These are phyloP conservation scores for Phaethornis superciliosus DNA, from an alignment of 2,113 vertebrate species.

Conservation along the genomic window DNA sequence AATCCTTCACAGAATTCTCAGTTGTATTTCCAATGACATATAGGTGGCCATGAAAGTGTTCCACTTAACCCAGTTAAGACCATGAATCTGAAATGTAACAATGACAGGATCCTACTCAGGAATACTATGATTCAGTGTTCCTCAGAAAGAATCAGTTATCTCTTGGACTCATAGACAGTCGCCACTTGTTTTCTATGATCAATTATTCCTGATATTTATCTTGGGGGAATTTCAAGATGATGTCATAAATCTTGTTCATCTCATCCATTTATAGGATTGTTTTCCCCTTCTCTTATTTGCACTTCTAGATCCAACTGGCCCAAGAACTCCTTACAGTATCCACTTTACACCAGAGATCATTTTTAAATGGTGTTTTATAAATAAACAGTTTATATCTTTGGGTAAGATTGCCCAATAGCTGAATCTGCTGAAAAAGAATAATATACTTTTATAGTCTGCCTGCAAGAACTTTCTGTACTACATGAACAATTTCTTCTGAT, in stretches of 20 bases:
- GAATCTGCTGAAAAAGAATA: background rate
- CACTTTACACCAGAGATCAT: conserved; percentile 2
- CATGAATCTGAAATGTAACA: background rate
- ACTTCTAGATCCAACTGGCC: conserved; percentile 17
- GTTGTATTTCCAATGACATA: background rate
- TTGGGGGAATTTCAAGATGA: conserved; percentile 47
- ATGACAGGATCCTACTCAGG: background rate
- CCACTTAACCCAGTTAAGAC: background rate
- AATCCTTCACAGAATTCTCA: background rate
- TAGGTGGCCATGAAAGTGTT: background rate
- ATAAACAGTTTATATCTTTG: conserved; percentile 32
- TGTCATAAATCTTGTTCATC: conserved; percentile 26
- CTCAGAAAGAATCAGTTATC: background rate
- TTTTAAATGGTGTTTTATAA: conserved; percentile 31
- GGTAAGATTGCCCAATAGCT: background rate
- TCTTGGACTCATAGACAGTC: background rate
- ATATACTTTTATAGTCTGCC: background rate
- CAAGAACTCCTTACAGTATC: conserved; percentile 2
- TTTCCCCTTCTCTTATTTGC: background rate
- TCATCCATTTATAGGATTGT: conserved; percentile 50
- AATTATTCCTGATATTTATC: conserved; percentile 40
- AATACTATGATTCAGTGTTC: background rate
- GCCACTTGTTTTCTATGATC: background rate
- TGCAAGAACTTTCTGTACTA: background rate
- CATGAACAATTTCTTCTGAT: background rate